These are phyloP conservation scores for Chunga burmeisteri DNA, from an alignment of 2,113 vertebrate genomes.

Conservation along the genomic window DNA sequence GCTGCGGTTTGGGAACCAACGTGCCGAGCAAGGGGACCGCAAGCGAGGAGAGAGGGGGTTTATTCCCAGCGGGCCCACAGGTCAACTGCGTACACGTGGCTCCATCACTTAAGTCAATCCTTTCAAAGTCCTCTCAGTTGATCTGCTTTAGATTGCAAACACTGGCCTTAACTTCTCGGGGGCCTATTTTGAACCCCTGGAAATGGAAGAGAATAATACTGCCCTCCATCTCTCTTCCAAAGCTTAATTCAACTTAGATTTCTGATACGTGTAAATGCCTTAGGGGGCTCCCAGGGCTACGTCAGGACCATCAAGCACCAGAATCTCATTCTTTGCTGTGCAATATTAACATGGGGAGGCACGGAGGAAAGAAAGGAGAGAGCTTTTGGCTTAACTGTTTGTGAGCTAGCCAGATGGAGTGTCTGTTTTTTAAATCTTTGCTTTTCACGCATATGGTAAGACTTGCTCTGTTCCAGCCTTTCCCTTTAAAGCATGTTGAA, in stretches of 20 bases:
- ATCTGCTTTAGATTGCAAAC: not conserved
- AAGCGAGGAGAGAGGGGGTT: fast-evolving
- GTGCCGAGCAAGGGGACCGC: fast-evolving
- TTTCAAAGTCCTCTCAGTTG: not conserved
- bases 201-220: not conserved
- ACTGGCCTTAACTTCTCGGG: not conserved
- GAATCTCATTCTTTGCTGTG: not conserved
- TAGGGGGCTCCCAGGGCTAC: not conserved
- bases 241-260: not conserved
- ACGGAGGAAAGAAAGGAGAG: not conserved
- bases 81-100: not conserved
- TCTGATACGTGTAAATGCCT: not conserved
- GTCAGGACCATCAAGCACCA: not conserved
- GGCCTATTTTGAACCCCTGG: not conserved
- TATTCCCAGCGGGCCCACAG: not conserved
- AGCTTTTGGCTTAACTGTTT: constrained; percentile 1
- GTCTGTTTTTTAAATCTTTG: not conserved
- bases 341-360: not conserved
- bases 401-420: not conserved
- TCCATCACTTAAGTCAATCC: not conserved
- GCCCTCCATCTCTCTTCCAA: not conserved
- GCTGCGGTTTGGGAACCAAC: not conserved
- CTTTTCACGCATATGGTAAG: not conserved
- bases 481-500: not conserved
- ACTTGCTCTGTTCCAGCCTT: not conserved